Evolutionary conservation across 2,888 invertebrate species (phyloP).

Genomic region (Salpingus planirostris): DNA sequence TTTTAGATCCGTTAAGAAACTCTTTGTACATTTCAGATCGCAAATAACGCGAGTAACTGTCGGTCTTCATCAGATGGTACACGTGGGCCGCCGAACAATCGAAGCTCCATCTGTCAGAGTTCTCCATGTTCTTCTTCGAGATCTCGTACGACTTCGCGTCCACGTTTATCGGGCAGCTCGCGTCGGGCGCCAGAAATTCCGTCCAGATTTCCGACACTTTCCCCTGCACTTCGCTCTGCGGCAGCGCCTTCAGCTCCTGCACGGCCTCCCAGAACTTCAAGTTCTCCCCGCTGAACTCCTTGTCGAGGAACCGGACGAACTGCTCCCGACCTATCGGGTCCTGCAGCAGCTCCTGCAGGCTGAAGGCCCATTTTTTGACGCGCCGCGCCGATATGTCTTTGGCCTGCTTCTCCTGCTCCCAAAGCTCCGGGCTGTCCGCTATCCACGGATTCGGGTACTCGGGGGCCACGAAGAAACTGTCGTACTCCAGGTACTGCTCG

Average conservation of each 20-base stretch:
- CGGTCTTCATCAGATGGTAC: conserved; percentile 98
- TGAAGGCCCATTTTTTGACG: conserved; percentile 96
- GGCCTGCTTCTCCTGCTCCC: conserved; percentile 92
- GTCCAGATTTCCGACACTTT: conserved; percentile 83
- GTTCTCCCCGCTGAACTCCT: conserved; percentile 98
- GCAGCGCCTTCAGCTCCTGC: conserved; percentile 82
- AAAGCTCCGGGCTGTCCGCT: conserved; percentile 88
- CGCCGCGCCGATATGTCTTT: conserved; percentile 89
- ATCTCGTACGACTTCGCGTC: conserved; percentile 86
- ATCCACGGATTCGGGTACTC: conserved; percentile 98
- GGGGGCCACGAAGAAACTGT: conserved; percentile 85
- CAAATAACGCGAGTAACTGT: conserved; percentile 95
- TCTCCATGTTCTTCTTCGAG: conserved; percentile 71
- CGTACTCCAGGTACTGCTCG: conserved; percentile 95
- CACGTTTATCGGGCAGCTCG: conserved; percentile 94
- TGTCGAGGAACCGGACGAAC: conserved; percentile 90
- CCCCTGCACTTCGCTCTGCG: conserved; percentile 72
- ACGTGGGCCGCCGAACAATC: conserved; percentile 98
- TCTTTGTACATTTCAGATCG: conserved; percentile 99
- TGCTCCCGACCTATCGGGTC: conserved; percentile 96
- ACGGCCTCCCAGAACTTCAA: conserved; percentile 97
- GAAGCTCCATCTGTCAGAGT: conserved; percentile 88
- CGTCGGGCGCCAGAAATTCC: conserved; percentile 89
- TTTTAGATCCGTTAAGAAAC: conserved; percentile 88
- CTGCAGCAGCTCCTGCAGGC: conserved; percentile 85